Evolutionary conservation across 1,140 invertebrate species (phyloP).

Genomic region (Agrypnia vestita): DNA sequence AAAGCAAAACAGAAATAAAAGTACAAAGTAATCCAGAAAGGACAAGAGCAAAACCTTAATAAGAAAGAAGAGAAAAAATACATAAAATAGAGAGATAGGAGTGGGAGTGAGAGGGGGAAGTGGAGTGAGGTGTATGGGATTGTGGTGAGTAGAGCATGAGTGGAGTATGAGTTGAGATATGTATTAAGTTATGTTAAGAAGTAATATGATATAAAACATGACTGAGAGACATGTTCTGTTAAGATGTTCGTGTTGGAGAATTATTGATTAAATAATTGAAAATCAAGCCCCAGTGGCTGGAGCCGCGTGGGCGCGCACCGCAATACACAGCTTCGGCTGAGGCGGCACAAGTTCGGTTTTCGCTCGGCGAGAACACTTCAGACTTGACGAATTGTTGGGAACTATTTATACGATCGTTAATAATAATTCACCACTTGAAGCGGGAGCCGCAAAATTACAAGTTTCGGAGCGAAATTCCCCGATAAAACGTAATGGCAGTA

Average conservation of each 20-base stretch:
- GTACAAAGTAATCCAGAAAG: no score
- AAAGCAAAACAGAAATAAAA: no score
- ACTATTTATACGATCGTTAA: slow-evolving; percentile 7
- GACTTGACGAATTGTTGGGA: not conserved
- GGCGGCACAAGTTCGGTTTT: not conserved
- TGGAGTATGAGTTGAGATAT: no score
- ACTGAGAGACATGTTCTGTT: no score
- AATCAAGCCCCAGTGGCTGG: not conserved
- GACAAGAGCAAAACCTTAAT: no score
- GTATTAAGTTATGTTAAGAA: no score
- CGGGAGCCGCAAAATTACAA: not conserved
- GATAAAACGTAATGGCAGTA: not conserved
- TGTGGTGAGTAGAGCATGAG: no score
- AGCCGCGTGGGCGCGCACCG: not conserved
- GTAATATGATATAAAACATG: no score
- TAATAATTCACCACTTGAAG: slow-evolving; percentile 6
- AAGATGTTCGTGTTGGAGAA: not conserved
- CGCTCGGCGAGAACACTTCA: not conserved
- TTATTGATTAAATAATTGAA: not conserved
- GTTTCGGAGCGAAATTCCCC: not conserved
- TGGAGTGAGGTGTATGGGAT: no score
- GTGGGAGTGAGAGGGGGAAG: no score
- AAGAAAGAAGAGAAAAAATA: no score
- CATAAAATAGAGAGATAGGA: no score
- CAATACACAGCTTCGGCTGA: not conserved